Percentiles rank a stretch among this genome's conserved stretches.
Conservation (phyloP, 2,113 vertebrate species). For the Prinia subflava region DNA sequence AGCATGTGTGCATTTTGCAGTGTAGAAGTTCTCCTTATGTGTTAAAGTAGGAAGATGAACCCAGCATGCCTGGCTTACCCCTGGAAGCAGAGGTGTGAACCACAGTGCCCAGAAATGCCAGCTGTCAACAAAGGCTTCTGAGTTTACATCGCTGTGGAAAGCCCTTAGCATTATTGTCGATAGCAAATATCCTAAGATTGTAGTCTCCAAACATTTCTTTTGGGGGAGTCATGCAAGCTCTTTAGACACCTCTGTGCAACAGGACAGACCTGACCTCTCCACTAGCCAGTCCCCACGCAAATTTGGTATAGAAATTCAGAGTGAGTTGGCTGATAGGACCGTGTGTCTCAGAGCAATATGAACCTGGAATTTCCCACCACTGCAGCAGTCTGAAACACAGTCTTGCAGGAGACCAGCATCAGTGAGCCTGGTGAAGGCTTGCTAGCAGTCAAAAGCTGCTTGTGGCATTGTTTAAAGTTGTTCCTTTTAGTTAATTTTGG, state of each 20-base stretch:
- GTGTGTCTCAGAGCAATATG: accelerated
- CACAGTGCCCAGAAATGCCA: background rate
- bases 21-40: background rate
- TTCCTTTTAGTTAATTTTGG: background rate
- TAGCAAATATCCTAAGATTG: background rate
- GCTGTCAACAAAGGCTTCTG: background rate
- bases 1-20: background rate
- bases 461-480: background rate
- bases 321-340: background rate
- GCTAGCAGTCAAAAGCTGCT: background rate
- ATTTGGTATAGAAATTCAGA: background rate
- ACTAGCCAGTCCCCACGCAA: no score
- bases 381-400: background rate
- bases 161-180: background rate
- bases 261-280: background rate
- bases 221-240: accelerated
- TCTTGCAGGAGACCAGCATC: background rate
- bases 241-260: background rate
- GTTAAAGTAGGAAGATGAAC: background rate
- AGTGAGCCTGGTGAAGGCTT: background rate
- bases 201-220: background rate
- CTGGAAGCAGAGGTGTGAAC: background rate
- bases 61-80: background rate
- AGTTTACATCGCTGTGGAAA: background rate
- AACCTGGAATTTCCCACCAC: background rate